Percentiles rank a stretch among this genome's conserved stretches.
These are phyloP conservation scores for Microcebus murinus DNA, from an alignment of 2,113 vertebrate genomes.

Conservation along the genomic window DNA sequence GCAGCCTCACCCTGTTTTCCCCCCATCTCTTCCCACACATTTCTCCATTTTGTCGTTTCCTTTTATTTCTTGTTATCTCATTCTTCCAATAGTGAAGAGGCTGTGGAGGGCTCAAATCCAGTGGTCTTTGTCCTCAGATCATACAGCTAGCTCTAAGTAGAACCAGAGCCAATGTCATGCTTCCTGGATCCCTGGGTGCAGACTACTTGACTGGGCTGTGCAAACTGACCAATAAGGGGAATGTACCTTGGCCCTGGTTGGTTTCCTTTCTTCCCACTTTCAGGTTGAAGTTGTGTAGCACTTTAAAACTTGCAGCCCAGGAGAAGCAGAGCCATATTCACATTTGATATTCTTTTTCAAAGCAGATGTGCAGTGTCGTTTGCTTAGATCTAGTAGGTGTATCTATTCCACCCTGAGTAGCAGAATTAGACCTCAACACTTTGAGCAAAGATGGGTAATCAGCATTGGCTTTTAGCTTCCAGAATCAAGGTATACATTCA, in stretches of 20 bases:
- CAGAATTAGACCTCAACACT: neutral
- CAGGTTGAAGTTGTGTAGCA: neutral
- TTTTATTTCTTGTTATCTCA: neutral
- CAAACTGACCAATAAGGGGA: neutral
- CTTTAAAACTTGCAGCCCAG: neutral
- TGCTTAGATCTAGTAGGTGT: neutral
- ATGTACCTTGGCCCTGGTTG: neutral
- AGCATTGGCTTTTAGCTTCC: neutral
- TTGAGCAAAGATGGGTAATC: neutral
- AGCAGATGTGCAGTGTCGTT: neutral
- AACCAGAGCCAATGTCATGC: neutral
- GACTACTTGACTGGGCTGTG: neutral
- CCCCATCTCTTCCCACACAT: neutral
- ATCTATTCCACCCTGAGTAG: neutral
- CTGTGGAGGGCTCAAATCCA: neutral
- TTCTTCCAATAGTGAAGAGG: neutral
- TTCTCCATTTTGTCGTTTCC: neutral
- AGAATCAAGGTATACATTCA: neutral
- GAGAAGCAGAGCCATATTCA: neutral
- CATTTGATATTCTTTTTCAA: slow-evolving; percentile 3
- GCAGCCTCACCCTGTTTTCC: no score
- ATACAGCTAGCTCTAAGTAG: neutral
- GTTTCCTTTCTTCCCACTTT: neutral
- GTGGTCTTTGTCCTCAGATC: neutral
- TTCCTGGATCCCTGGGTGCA: neutral